Evolutionary conservation across 2,888 invertebrate species (phyloP), one percentile per base, ranked within the genome.

Genomic region (Cyrtodaria siliqua): DNA sequence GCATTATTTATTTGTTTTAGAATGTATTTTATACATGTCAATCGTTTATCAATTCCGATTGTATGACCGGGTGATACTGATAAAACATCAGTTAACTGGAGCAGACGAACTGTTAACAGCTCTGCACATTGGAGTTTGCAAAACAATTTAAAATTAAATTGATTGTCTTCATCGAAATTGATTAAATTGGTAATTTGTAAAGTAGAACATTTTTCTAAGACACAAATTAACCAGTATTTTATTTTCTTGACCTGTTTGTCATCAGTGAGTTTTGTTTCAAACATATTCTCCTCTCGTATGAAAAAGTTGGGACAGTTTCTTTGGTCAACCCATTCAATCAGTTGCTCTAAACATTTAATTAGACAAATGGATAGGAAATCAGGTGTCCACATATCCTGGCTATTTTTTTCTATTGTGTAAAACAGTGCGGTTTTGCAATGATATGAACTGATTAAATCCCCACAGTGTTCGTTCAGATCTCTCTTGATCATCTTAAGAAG

Each of bases 401-500:
- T 42, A 16, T 23, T 29, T 6, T 23, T 29, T 23, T 64, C 64
- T n/a, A 64, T 56, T 20, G 29, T 6, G 29, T 64, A 20, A 20
- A 56, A 47, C 3, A 64, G 2, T n/a, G 55, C 53, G 9, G 64
- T 64, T 56, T 64, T 64, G 42, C 55, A 56, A 40, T 64, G 64
- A 16, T 64, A 64, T 14, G 64, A 64, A 16, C 55, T 55, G 3
- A 64, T 27, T 14, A 55, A 26, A 23, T 64, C 20, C 20, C 49
- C 44, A 29, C 20, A 18, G 14, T 33, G n/a, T 2, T 26, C 14
- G 8, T 73, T 38, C 20, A 73, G 38, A 1, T 61, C 8, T 23
- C 44, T 56, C 24, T 61, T 73, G 8, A 73, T 61, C 26, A 67
- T 61, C 50, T 73, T 73, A 3, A 73, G 29, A 23, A 73, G 44